Percentiles rank a stretch among this genome's conserved stretches.
Evolutionary conservation across 2,888 invertebrate species (phyloP).

Genomic region (Chrysolina oricalcia): DNA sequence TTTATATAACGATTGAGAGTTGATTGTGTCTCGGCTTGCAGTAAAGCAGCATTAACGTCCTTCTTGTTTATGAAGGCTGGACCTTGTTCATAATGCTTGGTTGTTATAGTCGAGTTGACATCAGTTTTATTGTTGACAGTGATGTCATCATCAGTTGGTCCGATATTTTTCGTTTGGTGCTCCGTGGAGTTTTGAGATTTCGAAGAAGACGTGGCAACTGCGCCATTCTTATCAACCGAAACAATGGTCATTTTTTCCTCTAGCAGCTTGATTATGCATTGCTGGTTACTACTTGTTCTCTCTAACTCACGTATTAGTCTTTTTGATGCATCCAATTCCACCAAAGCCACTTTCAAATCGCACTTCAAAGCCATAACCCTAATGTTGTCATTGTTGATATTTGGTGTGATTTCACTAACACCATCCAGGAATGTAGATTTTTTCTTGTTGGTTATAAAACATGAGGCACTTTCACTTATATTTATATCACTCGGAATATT

Average conservation of each 20-base stretch:
- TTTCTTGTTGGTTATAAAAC: neutral
- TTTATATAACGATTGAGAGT: no score
- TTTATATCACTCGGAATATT: neutral
- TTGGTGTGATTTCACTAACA: neutral
- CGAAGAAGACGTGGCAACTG: no score
- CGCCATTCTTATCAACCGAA: no score
- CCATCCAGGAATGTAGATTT: neutral
- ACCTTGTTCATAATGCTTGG: no score
- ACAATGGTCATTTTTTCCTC: neutral
- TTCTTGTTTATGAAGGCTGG: no score
- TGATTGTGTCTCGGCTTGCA: no score
- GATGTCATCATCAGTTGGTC: no score
- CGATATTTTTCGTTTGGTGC: no score
- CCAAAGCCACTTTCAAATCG: neutral
- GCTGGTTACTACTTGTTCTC: neutral
- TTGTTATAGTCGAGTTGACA: no score
- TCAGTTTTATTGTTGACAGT: no score
- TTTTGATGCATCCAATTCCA: neutral
- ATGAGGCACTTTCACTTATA: neutral
- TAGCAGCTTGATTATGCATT: neutral
- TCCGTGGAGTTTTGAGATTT: no score
- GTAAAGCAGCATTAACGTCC: no score
- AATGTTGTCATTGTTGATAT: neutral
- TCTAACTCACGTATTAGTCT: neutral
- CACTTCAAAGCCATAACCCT: neutral